Evolutionary conservation across 1,140 invertebrate species (phyloP), one percentile per base, ranked within the genome.

Genomic region (Pseudomyrmex cubaensis): DNA sequence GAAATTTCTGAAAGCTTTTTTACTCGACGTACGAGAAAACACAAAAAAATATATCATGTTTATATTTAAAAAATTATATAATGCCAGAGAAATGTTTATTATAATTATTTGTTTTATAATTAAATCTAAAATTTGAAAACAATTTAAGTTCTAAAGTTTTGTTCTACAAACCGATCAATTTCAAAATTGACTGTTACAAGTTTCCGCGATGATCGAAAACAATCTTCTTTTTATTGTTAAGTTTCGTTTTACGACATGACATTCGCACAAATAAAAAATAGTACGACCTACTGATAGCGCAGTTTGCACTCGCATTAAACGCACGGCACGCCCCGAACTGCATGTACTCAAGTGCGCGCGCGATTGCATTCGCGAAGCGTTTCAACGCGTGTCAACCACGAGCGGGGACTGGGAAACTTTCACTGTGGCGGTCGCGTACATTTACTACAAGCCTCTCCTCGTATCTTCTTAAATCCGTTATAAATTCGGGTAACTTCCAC

Each of bases 401-500:
- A 59, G 35, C 62, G 59, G 62, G 84, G 59, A 57, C 54, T 56
- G 35, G 35, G 56, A 80, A 80, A 88, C 87, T 88, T 87, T 87
- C 87, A 87, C 86, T 73, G 80, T 17, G 48, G 54, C 46, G 35
- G 35, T 35, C 35, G 35, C 54, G 69, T 64, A 61, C 52, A 13
- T 46, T 85, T 73, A n/a, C 12, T 13, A 35, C 35, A 35, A 35
- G 5, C 35, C 35, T 86, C 59, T 77, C 57, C n/a, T 61, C 52
- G 25, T 52, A 59, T 61, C 70, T n/a, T 25, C 54, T 35, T 80
- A 66, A 50, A 22, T 74, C 3, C 50, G 70, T 46, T 52, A 61
- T 85, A 87, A 88, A 88, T 88, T 88, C 46, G 85, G 35, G 85
- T 82, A 84, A 86, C 57, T 48, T 84, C 84, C 67, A 69, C 25